Evolutionary conservation across 2,113 vertebrate species (phyloP).

Genomic region (Strigops habroptila): DNA sequence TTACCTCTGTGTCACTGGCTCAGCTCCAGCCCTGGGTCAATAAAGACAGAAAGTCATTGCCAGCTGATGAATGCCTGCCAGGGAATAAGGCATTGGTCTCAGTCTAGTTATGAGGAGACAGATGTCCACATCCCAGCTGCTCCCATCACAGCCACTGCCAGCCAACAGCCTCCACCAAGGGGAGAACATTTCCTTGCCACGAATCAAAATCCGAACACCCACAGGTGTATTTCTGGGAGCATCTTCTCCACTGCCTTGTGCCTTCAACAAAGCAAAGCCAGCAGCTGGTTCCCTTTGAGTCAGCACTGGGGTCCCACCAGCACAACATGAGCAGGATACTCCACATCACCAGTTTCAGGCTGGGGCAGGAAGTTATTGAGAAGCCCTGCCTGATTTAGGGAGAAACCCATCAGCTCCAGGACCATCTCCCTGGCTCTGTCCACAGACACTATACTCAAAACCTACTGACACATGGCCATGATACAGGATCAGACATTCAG

Average conservation of each 20-base stretch:
- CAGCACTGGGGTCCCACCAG: background rate
- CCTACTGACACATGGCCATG: background rate
- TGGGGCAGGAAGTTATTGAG: background rate
- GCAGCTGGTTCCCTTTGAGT: background rate
- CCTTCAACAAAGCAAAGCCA: background rate
- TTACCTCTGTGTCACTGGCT: background rate
- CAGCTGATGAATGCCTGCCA: background rate
- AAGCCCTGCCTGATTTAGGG: background rate
- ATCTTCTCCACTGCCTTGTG: background rate
- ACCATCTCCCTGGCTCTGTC: background rate
- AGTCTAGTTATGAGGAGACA: background rate
- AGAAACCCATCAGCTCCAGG: background rate
- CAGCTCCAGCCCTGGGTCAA: background rate
- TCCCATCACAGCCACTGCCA: background rate
- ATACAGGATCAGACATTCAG: background rate
- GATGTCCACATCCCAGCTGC: background rate
- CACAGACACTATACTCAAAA: background rate
- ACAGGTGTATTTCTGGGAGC: background rate
- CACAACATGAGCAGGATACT: background rate
- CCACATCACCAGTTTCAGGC: background rate
- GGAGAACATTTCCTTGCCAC: background rate
- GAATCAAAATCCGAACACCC: background rate
- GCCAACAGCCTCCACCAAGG: background rate
- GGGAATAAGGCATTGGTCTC: background rate
- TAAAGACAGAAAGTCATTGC: conserved; percentile 2